Evolutionary conservation across 1,140 invertebrate genomes (phyloP), one percentile per base, ranked within the genome.

Genomic region (Procambarus virginalis): DNA sequence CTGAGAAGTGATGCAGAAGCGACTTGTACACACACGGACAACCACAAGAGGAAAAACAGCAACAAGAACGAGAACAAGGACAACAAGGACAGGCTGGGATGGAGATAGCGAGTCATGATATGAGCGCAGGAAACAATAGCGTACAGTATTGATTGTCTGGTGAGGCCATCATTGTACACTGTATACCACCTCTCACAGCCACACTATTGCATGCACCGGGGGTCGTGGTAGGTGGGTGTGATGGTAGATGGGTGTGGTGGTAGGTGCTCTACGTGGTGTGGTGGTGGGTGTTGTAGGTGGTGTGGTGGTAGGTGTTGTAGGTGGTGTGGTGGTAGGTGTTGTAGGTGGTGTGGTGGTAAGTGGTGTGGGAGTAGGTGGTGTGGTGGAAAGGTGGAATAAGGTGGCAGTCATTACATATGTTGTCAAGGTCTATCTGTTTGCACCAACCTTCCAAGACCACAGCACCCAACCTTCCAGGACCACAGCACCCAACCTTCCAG

Each of bases 121-220:
- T 73, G 68, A 73, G 5, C 3, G 22, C 68, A 73, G 68, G 68
- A 73, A 73, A 73, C 68, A 73, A 73, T 73, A 73, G 68, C 14
- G 68, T 8, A 73, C 68, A 73, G 68, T 73, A 73, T 73, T 73
- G 68, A 73, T 73, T 22, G 68, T 73, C 68, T 73, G 14, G n/a
- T 34, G 60, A 34, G 68, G 8, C 22, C 68, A 73, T 73, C 68
- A 73, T 34, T 73, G 68, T 73, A 73, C 22, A 73, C n/a, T 73
- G 68, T 73, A 73, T 34, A 73, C 68, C 68, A 73, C 68, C 68
- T 73, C 68, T 73, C n/a, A 34, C 22, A n/a, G n/a, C n/a, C 20
- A 64, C 12, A n/a, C 68, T 73, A 73, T 73, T 73, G 68, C 64
- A 55, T 73, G 68, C 64, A 55, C 51, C 51, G 12, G 51, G 51